These are phyloP conservation scores for Leptestheria dahalacensis DNA, from an alignment of 1,140 invertebrate genomes.

Conservation along the genomic window DNA sequence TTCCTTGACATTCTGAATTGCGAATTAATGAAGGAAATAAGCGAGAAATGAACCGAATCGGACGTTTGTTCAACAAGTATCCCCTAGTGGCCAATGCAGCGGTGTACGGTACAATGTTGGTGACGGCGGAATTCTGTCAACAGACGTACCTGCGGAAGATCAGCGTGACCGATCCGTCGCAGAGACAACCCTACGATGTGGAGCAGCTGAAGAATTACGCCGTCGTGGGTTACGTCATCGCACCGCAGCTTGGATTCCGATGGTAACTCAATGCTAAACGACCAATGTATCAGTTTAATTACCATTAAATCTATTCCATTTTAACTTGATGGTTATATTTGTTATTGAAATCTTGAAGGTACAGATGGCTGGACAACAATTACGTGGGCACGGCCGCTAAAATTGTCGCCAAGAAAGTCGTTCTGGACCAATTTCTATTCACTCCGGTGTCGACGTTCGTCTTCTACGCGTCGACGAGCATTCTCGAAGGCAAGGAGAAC, in stretches of 20 bases:
- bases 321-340: slow-evolving; percentile 2
- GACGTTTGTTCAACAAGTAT: slow-evolving; percentile 27
- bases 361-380: slow-evolving; percentile 53
- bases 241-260: slow-evolving; percentile 36
- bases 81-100: slow-evolving; percentile 54
- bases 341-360: slow-evolving; percentile 39
- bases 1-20: too few species aligned
- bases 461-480: slow-evolving; percentile 54
- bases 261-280: slow-evolving; percentile 39
- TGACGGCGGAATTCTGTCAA: slow-evolving; percentile 57
- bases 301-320: too few species aligned
- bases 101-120: slow-evolving; percentile 59
- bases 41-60: slow-evolving; percentile 12
- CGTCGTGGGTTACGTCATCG: slow-evolving; percentile 38
- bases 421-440: slow-evolving; percentile 58
- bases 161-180: slow-evolving; percentile 15
- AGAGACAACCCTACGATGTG: slow-evolving; percentile 27
- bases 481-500: slow-evolving; percentile 49
- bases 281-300: too few species aligned
- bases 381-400: slow-evolving; percentile 45
- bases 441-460: slow-evolving; percentile 49
- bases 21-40: too few species aligned
- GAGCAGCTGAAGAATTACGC: slow-evolving; percentile 36
- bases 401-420: slow-evolving; percentile 49
- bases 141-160: slow-evolving; percentile 49